Evolutionary conservation across 2,113 vertebrate species (phyloP), one percentile per base, ranked within the genome.

Genomic region (Herpetotheres cachinnans): DNA sequence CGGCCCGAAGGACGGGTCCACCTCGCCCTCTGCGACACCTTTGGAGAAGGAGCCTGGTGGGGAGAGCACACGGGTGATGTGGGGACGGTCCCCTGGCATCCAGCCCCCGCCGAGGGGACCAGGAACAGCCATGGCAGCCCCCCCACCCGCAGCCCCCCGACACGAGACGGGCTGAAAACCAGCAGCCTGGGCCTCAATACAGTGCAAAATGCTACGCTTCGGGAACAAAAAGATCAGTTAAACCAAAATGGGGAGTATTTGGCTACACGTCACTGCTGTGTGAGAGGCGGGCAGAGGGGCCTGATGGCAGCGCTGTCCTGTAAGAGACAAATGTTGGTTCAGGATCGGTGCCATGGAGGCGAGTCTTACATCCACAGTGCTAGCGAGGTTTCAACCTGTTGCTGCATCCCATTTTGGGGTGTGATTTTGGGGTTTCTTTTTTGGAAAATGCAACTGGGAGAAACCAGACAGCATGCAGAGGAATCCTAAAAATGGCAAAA

Each of bases 1-100:
- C 0, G 99, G 99, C 16, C 99, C 99, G 1, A 99, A 99, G 29
- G 98, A 98, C 1, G 99, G 97, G 92, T 99, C 99, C 93, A 99
- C 99, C 97, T 99, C 99, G 0, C 99, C 99, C 94, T 99, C 99
- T 2, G 99, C 99, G 0, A 99, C 97, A 1, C 99, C 99, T 27
- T 99, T 99, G 95, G 98, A 98, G 98, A 99, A 99, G 7, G 95
- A 98, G 91, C 99, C 99, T 99, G 97, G 30, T 11, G 55, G 82
- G 77, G 24, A 54, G 11, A 91, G 73, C 66, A 15, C 1, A 2
- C 0, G 10, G 19, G 26, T 82, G 79, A n/a, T 3, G 9, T 1
- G 10, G n/a, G 69, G 62, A 42, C 5, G 1, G n/a, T 18, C 11
- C 26, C 30, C 19, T 38, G 44, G 58, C 44, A 38, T 4, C 65